Evolutionary conservation across 1,140 invertebrate species (phyloP).

Genomic region (Aethina tumida): DNA sequence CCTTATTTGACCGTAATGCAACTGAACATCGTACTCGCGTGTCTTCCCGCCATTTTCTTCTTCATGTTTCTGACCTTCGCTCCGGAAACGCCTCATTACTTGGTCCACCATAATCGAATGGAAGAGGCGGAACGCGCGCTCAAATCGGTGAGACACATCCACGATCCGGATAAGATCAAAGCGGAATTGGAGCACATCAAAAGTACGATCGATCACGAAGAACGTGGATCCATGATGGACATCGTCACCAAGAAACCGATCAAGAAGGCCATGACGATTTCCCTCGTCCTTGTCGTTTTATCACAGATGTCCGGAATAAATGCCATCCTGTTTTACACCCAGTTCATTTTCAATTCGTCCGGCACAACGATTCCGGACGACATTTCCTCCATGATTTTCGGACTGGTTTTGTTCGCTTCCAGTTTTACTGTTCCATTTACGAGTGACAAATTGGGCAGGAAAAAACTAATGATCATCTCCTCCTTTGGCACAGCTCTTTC

Average conservation of each 20-base stretch:
- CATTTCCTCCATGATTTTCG: constrained; percentile 62
- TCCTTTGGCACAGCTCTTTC: constrained; percentile 45
- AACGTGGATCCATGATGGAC: constrained; percentile 40
- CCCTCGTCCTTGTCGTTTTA: constrained; percentile 69
- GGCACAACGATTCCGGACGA: constrained; percentile 43
- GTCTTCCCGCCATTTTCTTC: constrained; percentile 42
- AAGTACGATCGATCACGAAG: constrained; percentile 9
- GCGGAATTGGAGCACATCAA: constrained; percentile 47
- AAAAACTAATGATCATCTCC: constrained; percentile 57
- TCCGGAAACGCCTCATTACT: constrained; percentile 69
- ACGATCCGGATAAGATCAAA: constrained; percentile 37
- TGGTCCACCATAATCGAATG: constrained; percentile 46
- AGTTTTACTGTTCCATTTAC: constrained; percentile 56
- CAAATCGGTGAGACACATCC: constrained; percentile 45
- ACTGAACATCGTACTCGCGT: constrained; percentile 40
- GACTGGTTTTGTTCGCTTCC: constrained; percentile 51
- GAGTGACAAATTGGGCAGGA: constrained; percentile 62
- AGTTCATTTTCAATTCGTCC: constrained; percentile 56
- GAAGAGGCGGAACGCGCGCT: constrained; percentile 52
- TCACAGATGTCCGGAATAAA: constrained; percentile 79
- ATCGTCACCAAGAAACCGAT: constrained; percentile 42
- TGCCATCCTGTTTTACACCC: constrained; percentile 70
- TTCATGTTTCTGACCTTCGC: constrained; percentile 36
- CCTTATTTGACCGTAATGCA: constrained; percentile 43
- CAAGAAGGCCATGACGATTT: constrained; percentile 60